Percentiles rank a stretch among this genome's conserved stretches.
phyloP scores from a whole-genome alignment of 2,797 vertebrate genomes.

The Chromis chromis region DNA sequence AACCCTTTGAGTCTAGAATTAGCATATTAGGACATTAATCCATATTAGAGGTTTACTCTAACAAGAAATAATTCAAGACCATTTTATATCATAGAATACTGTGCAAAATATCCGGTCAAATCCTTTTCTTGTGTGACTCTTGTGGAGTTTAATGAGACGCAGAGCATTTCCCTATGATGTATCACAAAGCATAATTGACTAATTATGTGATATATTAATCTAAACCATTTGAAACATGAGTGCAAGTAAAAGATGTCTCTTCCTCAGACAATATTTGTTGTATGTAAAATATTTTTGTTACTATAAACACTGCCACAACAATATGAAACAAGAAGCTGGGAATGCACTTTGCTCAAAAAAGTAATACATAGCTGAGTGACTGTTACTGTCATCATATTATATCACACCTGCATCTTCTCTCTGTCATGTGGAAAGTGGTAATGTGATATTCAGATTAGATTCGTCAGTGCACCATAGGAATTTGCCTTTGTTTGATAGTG shows the following conservation, averaged over 20 bases:
- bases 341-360: neutral
- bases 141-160: neutral
- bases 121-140: neutral
- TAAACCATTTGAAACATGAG: neutral
- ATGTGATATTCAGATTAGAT: constrained; percentile 6
- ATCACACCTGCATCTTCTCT: neutral
- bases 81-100: neutral
- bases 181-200: neutral
- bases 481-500: neutral
- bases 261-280: neutral
- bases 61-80: neutral
- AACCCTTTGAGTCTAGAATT: neutral
- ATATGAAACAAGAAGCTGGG: neutral
- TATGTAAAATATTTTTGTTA: neutral
- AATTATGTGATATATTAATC: neutral
- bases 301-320: neutral
- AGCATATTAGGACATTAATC: neutral
- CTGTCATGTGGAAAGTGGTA: neutral
- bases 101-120: neutral
- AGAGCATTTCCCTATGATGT: neutral
- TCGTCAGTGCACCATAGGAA: neutral
- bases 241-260: neutral
- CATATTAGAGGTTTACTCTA: neutral
- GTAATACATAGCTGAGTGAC: neutral
- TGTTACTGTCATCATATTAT: neutral